Evolutionary conservation across 2,797 vertebrate species (phyloP), one percentile per base, ranked within the genome.

Genomic region (Podarcis siculus): DNA sequence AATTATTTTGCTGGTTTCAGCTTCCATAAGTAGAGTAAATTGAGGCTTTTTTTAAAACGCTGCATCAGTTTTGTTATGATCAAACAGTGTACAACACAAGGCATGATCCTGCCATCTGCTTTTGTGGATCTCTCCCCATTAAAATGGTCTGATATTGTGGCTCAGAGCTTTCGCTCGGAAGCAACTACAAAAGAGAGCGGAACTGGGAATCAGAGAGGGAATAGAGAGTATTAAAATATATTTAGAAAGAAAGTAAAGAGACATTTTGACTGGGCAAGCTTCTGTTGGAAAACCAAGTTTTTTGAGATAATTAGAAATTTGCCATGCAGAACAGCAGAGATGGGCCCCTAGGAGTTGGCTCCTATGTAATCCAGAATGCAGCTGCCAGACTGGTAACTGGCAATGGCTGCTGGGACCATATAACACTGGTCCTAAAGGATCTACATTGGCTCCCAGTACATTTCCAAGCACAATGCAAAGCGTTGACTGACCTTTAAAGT

Each of bases 141-240:
- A 69, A 87, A 89, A 89, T 61, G 21, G 0, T n/a, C 49, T 79
- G 64, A 42, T 61, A 73, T 88, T 85, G 76, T 90, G 79, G 55
- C 78, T 87, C 25, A 8, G n/a, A 64, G 13, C 0, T 73, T 49
- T 8, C 3, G n/a, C 23, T 42, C 88, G 66, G 17, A 86, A 49
- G 45, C 3, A 7, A 39, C 77, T 3, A 15, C 83, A 82, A 8
- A 7, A 88, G 67, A 83, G 67, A 93, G 77, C 13, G 39, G 67
- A 71, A 75, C 9, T 0, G 27, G 0, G 45, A 77, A 2, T 0
- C 8, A 5, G 37, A 82, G 3, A 0, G 67, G 3, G 1, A 78
- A 49, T 1, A 61, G 13, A 84, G 4, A 66, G 73, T 2, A 76
- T 27, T 1, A 89, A 7, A 8, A 39, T 69, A 71, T 2, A 69